These are phyloP conservation scores for Mellivora capensis DNA, from an alignment of 2,113 vertebrate genomes.

Conservation along the genomic window DNA sequence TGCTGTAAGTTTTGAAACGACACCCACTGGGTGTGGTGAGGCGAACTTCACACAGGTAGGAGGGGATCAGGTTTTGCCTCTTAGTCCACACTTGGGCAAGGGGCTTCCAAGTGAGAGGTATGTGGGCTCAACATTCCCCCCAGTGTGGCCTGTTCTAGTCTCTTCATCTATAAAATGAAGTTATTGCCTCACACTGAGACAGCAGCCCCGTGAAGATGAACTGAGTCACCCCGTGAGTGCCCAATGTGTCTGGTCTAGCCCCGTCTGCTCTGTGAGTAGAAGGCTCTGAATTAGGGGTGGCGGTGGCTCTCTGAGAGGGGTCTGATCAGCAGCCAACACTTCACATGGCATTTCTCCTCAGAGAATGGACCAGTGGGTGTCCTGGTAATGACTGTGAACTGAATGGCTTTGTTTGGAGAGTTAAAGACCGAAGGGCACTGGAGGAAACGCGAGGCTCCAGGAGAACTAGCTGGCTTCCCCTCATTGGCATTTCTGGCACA, in stretches of 20 bases:
- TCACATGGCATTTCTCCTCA: neutral
- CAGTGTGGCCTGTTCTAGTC: neutral
- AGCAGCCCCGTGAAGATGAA: neutral
- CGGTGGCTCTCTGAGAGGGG: accelerated
- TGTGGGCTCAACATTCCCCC: neutral
- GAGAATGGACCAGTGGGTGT: neutral
- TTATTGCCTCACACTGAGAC: accelerated
- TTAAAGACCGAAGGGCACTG: neutral
- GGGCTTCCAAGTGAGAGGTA: neutral
- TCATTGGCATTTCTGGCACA: neutral
- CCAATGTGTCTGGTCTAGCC: neutral
- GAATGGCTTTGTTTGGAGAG: neutral
- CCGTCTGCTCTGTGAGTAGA: too few relatives aligned
- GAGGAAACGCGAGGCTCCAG: neutral
- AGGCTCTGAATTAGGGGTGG: neutral
- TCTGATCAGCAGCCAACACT: neutral
- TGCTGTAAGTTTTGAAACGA: neutral
- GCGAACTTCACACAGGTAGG: too few relatives aligned
- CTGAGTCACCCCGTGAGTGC: neutral
- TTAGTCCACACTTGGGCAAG: neutral
- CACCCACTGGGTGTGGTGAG: neutral
- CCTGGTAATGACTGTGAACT: neutral
- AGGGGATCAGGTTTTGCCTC: neutral
- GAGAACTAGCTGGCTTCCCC: neutral
- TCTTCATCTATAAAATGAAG: neutral